Conservation (phyloP, 2,888 invertebrate genomes). For the Drosophila ustulata region DNA sequence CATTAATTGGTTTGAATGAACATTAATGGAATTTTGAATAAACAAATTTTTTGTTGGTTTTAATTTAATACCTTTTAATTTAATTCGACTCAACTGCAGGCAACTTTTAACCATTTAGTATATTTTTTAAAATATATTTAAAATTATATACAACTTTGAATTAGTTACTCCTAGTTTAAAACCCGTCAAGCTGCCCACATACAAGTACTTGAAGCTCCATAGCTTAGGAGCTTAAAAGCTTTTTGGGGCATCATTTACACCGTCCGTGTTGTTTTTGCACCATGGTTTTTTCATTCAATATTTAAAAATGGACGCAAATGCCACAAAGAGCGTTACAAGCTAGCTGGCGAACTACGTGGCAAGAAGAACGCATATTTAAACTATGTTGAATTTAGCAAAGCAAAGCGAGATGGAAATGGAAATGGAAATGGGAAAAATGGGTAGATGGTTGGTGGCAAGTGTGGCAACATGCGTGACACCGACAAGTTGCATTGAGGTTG, state of each 20-base stretch:
- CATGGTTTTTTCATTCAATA: slow-evolving; percentile 49
- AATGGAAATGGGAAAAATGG: background rate
- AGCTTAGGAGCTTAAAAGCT: slow-evolving; percentile 64
- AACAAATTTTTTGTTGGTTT: too few relatives aligned
- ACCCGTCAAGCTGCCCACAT: slow-evolving; percentile 20
- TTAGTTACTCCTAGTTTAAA: background rate
- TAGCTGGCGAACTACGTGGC: slow-evolving; percentile 16
- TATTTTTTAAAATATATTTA: too few relatives aligned
- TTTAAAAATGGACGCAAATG: slow-evolving; percentile 59
- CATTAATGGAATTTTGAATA: too few relatives aligned
- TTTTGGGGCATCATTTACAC: slow-evolving; percentile 65
- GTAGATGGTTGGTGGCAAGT: background rate
- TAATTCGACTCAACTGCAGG: too few relatives aligned
- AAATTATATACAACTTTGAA: background rate
- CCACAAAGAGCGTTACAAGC: slow-evolving; percentile 37
- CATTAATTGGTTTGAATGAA: too few relatives aligned
- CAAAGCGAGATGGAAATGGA: slow-evolving; percentile 15
- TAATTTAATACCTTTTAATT: too few relatives aligned
- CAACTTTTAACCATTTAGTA: too few relatives aligned
- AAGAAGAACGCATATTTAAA: slow-evolving; percentile 62
- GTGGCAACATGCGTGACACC: slow-evolving; percentile 17
- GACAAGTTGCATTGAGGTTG: slow-evolving; percentile 54
- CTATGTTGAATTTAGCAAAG: slow-evolving; percentile 44
- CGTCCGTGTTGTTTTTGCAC: slow-evolving; percentile 33
- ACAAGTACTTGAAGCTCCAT: slow-evolving; percentile 15